phyloP scores from a whole-genome alignment of 2,888 invertebrate species.

The Andrena chrysosceles region DNA sequence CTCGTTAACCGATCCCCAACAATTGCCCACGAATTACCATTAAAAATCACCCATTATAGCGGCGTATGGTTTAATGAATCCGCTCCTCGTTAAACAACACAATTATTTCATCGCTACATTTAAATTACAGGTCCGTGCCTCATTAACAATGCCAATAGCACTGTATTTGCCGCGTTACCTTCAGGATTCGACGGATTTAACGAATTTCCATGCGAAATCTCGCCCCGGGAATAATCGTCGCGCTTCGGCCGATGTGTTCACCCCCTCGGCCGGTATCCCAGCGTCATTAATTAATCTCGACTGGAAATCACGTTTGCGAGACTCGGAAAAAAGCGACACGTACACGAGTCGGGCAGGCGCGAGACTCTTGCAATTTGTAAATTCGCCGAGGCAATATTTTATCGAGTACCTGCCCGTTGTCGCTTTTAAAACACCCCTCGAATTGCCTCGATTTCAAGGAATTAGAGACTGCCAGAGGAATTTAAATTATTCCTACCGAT shows the following conservation, averaged over 20 bases:
- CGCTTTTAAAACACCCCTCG: too few relatives aligned
- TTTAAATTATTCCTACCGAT: too few relatives aligned
- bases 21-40: slow-evolving; percentile 11
- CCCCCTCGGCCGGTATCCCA: not conserved
- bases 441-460: too few relatives aligned
- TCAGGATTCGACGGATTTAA: not conserved
- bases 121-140: slow-evolving; percentile 1
- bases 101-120: slow-evolving; percentile 33
- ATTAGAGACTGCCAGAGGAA: too few relatives aligned
- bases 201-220: not conserved
- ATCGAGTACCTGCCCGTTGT: too few relatives aligned
- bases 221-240: slow-evolving; percentile 1
- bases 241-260: not conserved
- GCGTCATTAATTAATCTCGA: slow-evolving; percentile 20
- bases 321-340: not conserved
- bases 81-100: slow-evolving; percentile 19
- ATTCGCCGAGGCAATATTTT: not conserved
- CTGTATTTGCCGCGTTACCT: slow-evolving; percentile 1
- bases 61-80: slow-evolving; percentile 1
- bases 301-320: not conserved
- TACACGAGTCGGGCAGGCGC: too few relatives aligned
- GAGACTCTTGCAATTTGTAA: not conserved
- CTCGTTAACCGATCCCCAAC: not conserved
- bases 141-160: slow-evolving; percentile 22
- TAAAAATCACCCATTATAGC: slow-evolving; percentile 18